Percentiles rank a stretch among this genome's conserved stretches.
Conservation (phyloP, 2,888 invertebrate species). For the Thumatha senex region DNA sequence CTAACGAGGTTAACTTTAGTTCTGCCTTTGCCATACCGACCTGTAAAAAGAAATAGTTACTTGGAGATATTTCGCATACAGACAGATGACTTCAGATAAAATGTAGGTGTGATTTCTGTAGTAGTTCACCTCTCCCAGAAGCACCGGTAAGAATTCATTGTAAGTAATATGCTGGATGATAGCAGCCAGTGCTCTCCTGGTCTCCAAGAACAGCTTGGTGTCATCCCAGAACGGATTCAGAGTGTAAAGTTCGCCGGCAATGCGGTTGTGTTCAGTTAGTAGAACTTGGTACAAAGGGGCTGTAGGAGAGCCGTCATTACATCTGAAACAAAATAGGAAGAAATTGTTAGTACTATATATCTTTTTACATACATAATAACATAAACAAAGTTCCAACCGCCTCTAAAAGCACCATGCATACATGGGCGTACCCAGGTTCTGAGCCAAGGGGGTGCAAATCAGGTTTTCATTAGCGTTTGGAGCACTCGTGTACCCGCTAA, state of each 20-base stretch:
- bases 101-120: not conserved
- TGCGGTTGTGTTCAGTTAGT: slow-evolving; percentile 90
- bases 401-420: too few relatives aligned
- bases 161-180: slow-evolving; percentile 93
- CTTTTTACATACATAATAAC: not conserved
- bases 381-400: not conserved
- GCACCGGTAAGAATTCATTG: slow-evolving; percentile 91
- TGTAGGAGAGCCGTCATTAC: slow-evolving; percentile 85
- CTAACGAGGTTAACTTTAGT: slow-evolving; percentile 85
- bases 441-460: too few relatives aligned
- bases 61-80: not conserved
- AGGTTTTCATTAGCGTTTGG: too few relatives aligned
- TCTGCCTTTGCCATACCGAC: slow-evolving; percentile 85
- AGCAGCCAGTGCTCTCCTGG: slow-evolving; percentile 89
- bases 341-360: not conserved
- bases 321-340: slow-evolving; percentile 62
- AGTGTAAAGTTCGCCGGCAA: slow-evolving; percentile 87
- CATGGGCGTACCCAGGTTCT: too few relatives aligned
- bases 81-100: too few relatives aligned
- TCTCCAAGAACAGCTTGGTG: slow-evolving; percentile 89
- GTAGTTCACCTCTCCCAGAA: slow-evolving; percentile 87
- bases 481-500: too few relatives aligned
- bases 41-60: slow-evolving; percentile 50
- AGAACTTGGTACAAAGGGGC: slow-evolving; percentile 89
- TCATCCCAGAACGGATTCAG: slow-evolving; percentile 92